A percentile compares a stretch with the other conserved stretches of the same genome.
Evolutionary conservation across 2,113 vertebrate species (phyloP).

Genomic region (Gallinago jamesoni): DNA sequence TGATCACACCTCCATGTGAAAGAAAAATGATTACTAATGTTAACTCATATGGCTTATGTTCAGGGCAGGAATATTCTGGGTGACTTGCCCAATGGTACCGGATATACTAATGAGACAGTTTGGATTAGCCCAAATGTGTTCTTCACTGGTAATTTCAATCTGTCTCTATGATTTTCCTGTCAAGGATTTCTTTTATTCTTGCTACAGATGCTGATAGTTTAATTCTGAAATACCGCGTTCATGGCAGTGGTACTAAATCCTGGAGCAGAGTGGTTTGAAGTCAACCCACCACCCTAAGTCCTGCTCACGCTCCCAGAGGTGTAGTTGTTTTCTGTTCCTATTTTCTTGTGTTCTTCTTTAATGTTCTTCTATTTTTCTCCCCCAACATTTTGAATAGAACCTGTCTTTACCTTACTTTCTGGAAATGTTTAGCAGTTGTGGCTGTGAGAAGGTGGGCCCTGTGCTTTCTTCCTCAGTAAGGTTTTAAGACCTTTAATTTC

Average conservation of each 20-base stretch:
- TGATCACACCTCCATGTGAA: neutral
- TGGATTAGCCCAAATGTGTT: neutral
- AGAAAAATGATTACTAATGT: neutral
- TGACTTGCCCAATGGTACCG: neutral
- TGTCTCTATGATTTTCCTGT: accelerated
- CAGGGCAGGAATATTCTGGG: neutral
- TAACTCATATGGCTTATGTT: neutral
- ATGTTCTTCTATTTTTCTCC: neutral
- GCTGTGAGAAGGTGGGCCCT: neutral
- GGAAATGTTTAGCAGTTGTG: neutral
- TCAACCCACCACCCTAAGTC: neutral
- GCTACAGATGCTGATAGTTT: neutral
- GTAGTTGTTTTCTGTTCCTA: neutral
- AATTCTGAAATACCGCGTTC: accelerated
- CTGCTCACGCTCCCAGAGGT: neutral
- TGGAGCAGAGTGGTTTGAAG: accelerated
- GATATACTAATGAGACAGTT: neutral
- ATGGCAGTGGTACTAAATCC: neutral
- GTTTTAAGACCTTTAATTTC: neutral
- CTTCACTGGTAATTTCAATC: neutral
- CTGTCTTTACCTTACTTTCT: neutral
- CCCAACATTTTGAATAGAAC: neutral
- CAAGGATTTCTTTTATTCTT: neutral
- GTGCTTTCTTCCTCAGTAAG: neutral
- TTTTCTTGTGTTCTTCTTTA: neutral